Base-by-base conservation (phyloP, 1,140 invertebrate genomes). In the Acromyrmex charruanus region DNA sequence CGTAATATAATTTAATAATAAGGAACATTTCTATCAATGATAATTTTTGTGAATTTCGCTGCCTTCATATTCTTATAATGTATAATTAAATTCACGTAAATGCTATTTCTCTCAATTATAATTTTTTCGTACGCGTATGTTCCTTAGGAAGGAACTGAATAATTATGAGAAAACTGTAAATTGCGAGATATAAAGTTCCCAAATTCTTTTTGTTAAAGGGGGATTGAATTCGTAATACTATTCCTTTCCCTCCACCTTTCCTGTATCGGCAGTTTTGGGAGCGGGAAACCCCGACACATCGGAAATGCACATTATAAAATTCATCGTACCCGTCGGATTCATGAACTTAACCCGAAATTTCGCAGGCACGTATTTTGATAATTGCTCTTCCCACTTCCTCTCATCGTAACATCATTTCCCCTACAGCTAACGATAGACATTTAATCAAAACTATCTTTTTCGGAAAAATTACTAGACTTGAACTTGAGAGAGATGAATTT, bases 311-410 rank as follows among this genome's bases (percentile, higher is more conserved):
- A 77, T 93, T 86, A 88, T 93, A 74, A 91, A 88, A 92, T 80
- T 86, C 39, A 35, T 89, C 31, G 79, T 89, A 21, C 87, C 93
- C 44, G 28, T 80, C 63, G 90, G 90, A 21, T 61, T 93, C 51
- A 77, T 61, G 3, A 72, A 86, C 28, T 31, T 91, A 69, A 55
- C 89, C 74, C 89, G 92, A 93, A 92, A 82, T 90, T 91, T 92
- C 21, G 68, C 93, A 94, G 93, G 93, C 93, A 94, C 81, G 93
- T 94, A 93, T 90, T 82, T 77, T 53, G 39, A 84, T n/a, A 65
- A 90, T 80, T 71, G 58, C 66, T 51, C 12, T 18, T 4, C 44
- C 12, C 55, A 2, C 3, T n/a, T 21, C 21, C 1, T 2, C 21
- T 31, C 55, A 6, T 31, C 12, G 4, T 53, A 5, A 16, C 55